A percentile compares a stretch with the other conserved stretches of the same genome.
Evolutionary conservation across 2,797 vertebrate species (phyloP).

Genomic region (Micropoecilia bifurca): DNA sequence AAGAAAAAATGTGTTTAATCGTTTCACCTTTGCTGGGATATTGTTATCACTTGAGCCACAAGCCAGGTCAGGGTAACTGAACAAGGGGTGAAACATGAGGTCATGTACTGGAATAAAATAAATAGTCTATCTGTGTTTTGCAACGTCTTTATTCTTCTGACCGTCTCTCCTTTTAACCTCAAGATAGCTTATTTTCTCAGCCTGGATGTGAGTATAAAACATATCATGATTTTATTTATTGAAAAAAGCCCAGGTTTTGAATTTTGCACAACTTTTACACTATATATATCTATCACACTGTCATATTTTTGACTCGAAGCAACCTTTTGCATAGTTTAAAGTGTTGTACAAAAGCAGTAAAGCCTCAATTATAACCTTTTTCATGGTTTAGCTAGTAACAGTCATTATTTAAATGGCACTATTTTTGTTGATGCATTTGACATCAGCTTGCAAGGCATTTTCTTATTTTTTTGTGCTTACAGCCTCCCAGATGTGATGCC

Average conservation of each 20-base stretch:
- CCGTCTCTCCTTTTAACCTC: not conserved
- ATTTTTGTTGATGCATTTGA: not conserved
- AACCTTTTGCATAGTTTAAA: not conserved
- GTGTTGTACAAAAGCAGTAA: not conserved
- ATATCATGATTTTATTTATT: not conserved
- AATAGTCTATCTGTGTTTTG: not conserved
- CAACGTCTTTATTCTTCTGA: not conserved
- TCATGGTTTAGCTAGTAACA: not conserved
- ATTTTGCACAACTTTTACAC: not conserved
- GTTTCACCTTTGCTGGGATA: not conserved
- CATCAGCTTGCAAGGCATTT: not conserved
- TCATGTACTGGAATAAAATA: not conserved
- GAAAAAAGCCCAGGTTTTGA: not conserved
- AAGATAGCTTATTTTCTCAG: not conserved
- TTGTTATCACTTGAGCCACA: constrained; percentile 3
- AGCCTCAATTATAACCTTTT: not conserved
- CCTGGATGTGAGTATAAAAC: not conserved
- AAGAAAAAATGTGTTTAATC: constrained; percentile 7
- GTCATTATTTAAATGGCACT: not conserved
- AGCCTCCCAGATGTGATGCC: not conserved
- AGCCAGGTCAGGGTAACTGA: not conserved
- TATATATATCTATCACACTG: not conserved
- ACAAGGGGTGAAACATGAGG: not conserved
- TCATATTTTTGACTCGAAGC: not conserved
- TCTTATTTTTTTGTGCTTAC: not conserved